Percentiles rank a stretch among this genome's conserved stretches.
phyloP scores from a whole-genome alignment of 1,140 invertebrate genomes.

The Scaptomyza pallida region DNA sequence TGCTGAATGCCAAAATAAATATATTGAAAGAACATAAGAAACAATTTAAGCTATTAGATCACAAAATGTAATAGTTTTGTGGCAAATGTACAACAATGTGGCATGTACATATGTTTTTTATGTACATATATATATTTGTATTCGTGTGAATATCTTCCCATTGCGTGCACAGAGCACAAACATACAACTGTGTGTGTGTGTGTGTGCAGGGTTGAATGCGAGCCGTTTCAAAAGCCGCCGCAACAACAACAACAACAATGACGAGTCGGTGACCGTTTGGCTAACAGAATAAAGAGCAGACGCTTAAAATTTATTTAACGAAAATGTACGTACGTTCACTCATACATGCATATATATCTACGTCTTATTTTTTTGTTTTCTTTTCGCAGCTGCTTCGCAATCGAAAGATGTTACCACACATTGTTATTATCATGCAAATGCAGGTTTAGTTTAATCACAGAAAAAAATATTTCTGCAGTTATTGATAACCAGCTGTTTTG shows the following conservation, averaged over 20 bases:
- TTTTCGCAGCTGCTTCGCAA: slow-evolving; percentile 18
- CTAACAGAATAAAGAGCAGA: slow-evolving; percentile 20
- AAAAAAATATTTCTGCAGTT: not conserved
- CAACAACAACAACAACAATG: slow-evolving; percentile 22
- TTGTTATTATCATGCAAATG: not conserved
- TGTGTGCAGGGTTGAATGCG: slow-evolving; percentile 25
- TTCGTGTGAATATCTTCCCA: too few relatives aligned
- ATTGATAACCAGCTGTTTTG: slow-evolving; percentile 1
- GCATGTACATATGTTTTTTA: not conserved
- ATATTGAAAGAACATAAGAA: not conserved
- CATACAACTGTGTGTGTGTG: too few relatives aligned
- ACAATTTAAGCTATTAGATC: too few relatives aligned
- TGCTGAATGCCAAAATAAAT: not conserved
- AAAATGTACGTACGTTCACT: not conserved
- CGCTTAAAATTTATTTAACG: not conserved
- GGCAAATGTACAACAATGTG: not conserved
- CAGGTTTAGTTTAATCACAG: not conserved
- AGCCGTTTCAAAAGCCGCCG: slow-evolving; percentile 2
- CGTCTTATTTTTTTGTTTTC: not conserved
- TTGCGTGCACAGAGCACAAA: not conserved
- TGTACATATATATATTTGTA: slow-evolving; percentile 5
- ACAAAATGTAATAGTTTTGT: too few relatives aligned
- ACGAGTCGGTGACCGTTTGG: slow-evolving; percentile 28
- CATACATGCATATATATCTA: slow-evolving; percentile 6
- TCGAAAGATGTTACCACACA: not conserved